Percentiles rank a stretch among this genome's conserved stretches.
Evolutionary conservation across 2,888 invertebrate genomes (phyloP).

Genomic region (Cerceris ruficornis): DNA sequence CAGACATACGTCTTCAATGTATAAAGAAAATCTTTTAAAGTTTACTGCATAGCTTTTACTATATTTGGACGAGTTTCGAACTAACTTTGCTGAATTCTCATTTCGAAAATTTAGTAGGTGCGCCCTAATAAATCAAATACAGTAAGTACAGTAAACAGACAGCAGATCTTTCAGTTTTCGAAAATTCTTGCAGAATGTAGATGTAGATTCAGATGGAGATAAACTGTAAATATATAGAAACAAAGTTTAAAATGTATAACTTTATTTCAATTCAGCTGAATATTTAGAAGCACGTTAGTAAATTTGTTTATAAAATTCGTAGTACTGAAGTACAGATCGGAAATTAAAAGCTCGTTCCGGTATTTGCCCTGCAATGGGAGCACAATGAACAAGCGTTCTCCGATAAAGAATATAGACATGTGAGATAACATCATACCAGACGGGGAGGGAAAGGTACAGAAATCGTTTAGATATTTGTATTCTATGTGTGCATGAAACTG

Average conservation of each 20-base stretch:
- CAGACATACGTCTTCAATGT: too few species aligned
- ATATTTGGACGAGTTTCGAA: too few species aligned
- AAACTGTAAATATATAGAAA: neutral
- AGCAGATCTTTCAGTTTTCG: too few species aligned
- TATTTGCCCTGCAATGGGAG: neutral
- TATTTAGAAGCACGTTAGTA: neutral
- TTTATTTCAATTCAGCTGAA: neutral
- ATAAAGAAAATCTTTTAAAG: too few species aligned
- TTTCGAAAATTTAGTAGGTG: too few species aligned
- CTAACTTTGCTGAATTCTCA: too few species aligned
- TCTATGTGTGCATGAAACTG: conserved; percentile 33
- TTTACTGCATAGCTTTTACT: too few species aligned
- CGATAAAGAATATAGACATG: conserved; percentile 11
- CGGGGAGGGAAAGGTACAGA: conserved; percentile 22
- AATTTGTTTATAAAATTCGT: neutral
- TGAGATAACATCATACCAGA: conserved; percentile 18
- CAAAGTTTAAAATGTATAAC: neutral
- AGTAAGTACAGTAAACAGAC: too few species aligned
- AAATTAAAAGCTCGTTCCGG: neutral
- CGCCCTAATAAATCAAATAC: too few species aligned
- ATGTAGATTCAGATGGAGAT: neutral
- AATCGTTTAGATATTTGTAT: conserved; percentile 43
- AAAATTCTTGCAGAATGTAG: too few species aligned
- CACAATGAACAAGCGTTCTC: neutral
- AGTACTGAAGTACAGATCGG: neutral